Evolutionary conservation across 92 coral and sea anemone genomes (phyloP).

Genomic region (Epizoanthus scotinus): DNA sequence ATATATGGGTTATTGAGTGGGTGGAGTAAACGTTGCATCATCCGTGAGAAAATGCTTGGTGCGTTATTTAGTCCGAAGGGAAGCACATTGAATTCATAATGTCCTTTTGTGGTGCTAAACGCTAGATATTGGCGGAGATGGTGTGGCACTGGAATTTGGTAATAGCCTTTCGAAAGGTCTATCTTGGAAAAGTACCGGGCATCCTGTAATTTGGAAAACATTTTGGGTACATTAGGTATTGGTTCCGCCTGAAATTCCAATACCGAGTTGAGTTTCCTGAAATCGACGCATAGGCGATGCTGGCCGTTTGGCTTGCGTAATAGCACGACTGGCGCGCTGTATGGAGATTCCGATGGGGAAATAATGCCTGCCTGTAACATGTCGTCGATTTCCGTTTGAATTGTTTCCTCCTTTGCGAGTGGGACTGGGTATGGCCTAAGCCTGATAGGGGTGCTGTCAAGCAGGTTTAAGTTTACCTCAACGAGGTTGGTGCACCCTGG

Average conservation of each 20-base stretch:
- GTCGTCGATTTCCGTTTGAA: slow-evolving; percentile 22
- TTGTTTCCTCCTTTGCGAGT: slow-evolving; percentile 10
- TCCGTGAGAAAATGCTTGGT: slow-evolving; percentile 19
- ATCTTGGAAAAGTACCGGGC: slow-evolving; percentile 15
- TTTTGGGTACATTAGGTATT: slow-evolving; percentile 10
- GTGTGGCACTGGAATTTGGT: slow-evolving; percentile 20
- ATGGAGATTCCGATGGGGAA: slow-evolving; percentile 19
- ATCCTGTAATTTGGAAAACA: slow-evolving; percentile 18
- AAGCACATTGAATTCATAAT: slow-evolving; percentile 18
- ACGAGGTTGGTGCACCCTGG: slow-evolving; percentile 25
- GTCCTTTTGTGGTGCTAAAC: slow-evolving; percentile 18
- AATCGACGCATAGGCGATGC: slow-evolving; percentile 21
- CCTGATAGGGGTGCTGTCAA: slow-evolving; percentile 21
- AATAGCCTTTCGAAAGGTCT: slow-evolving; percentile 14
- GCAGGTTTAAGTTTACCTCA: slow-evolving; percentile 22
- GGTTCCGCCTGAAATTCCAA: slow-evolving; percentile 23
- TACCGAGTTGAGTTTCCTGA: slow-evolving; percentile 15
- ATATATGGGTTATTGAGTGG: slow-evolving; percentile 12
- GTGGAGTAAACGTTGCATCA: slow-evolving; percentile 18
- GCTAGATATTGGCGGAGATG: slow-evolving; percentile 23
- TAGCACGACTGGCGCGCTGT: slow-evolving; percentile 19
- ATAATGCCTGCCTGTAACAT: slow-evolving; percentile 20
- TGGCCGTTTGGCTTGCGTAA: slow-evolving; percentile 11
- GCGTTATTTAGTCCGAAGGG: slow-evolving; percentile 14
- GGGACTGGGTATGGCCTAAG: slow-evolving; percentile 2